Percentiles rank a stretch among this genome's conserved stretches.
These are phyloP conservation scores for Drosophila cracens DNA, from an alignment of 2,888 invertebrate species.

Conservation along the genomic window DNA sequence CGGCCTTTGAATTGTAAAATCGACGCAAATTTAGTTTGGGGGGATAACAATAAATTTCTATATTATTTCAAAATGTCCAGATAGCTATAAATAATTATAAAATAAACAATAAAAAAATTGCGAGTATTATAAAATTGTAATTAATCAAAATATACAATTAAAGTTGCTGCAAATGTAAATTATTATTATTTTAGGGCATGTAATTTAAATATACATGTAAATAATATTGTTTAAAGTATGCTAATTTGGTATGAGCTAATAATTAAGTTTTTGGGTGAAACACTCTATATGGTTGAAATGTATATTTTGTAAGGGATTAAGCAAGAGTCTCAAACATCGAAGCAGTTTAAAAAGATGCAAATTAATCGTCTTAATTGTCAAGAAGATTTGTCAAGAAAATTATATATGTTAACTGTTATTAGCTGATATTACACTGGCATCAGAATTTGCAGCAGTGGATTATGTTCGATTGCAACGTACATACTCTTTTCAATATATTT, in stretches of 20 bases:
- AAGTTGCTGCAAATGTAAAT: not conserved
- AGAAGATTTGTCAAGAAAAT: too few species aligned
- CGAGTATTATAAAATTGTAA: not conserved
- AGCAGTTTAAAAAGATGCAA: not conserved
- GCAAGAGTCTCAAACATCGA: not conserved
- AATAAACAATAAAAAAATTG: not conserved
- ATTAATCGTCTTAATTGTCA: too few species aligned
- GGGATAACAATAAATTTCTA: not conserved
- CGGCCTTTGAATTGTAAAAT: conserved; percentile 1
- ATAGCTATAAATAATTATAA: not conserved
- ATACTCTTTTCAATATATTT: not conserved
- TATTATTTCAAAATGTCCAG: not conserved
- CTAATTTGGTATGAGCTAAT: not conserved
- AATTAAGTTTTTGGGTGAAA: not conserved
- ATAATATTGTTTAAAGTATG: not conserved
- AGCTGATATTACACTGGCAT: too few species aligned
- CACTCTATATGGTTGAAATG: not conserved
- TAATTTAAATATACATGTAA: not conserved
- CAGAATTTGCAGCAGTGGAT: not conserved
- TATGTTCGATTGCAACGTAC: not conserved
- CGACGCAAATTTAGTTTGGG: conserved; percentile 4
- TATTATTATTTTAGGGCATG: not conserved
- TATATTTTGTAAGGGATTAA: not conserved
- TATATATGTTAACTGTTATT: not conserved
- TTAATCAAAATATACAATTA: conserved; percentile 6